Evolutionary conservation across 2,888 invertebrate genomes (phyloP), one percentile per base, ranked within the genome.

Genomic region (Liopterus haemorrhoidalis): DNA sequence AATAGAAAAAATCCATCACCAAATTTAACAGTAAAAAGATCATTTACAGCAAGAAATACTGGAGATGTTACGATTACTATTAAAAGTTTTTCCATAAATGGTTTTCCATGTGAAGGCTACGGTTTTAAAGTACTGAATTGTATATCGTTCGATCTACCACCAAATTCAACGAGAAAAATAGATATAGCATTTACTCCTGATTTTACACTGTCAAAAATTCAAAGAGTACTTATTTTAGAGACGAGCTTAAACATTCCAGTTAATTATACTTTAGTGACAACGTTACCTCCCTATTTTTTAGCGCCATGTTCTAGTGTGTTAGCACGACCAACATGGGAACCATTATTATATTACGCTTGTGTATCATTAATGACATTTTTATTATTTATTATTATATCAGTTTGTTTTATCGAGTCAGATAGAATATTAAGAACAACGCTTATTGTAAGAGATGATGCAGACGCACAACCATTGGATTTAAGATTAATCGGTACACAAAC

Each of bases 131-230:
- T 89, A 24, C 68, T 84, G 40, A 82, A 87, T 59, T 90, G 90
- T 60, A 71, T 72, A 21, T 74, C 82, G 1, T 87, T 88, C 63
- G 72, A 75, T 30, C 66, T 90, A 25, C 70, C 70, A 46, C 84
- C 87, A 16, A 89, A 89, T 61, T 76, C 76, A 18, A 82, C 83
- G 4, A 78, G 74, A 55, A 81, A 82, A 63, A 78, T 93, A 44
- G 88, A 91, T 58, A 85, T 93, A 50, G 85, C 85, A 50, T 92
- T 89, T 64, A 88, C 88, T 0, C 87, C 92, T 1, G 92, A 92
- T 68, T 88, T 91, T 61, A 87, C 90, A 0, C 68, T 87, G 57
- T 78, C 86, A 0, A 76, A 82, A 50, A 77, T 90, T 25, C 78
- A 82, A 49, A 71, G 82, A 36, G 72, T 74, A 4, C 67, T 86